Evolutionary conservation across 2,113 vertebrate genomes (phyloP), one percentile per base, ranked within the genome.

Genomic region (Platichthys stellatus): DNA sequence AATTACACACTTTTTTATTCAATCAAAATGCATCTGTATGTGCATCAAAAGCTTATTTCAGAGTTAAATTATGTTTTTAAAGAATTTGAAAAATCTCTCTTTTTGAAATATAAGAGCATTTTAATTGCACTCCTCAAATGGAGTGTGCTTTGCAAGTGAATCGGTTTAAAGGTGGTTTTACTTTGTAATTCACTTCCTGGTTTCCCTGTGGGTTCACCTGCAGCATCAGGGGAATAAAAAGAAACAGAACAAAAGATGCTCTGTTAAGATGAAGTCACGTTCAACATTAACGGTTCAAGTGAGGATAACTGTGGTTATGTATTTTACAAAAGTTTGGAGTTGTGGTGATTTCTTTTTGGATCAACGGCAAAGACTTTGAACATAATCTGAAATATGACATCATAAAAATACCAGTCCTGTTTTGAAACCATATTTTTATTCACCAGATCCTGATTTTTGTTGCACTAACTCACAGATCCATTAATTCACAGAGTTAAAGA

Each of bases 131-230:
- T 28, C 3, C 9, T 43, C 21, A 80, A 63, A 62, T 63, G 49
- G 3, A 64, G 18, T 24, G 13, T 51, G 7, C 53, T 64, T 20
- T 13, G 15, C 40, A 4, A 20, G 38, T 58, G 11, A 81, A 68
- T 76, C 1, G 45, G 40, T 72, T 64, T 63, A 59, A 28, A 66
- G 58, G 17, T 68, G 14, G 45, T 59, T 21, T 53, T 28, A 57
- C 63, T 56, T 10, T 35, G 58, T 61, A 23, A 72, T 71, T 71
- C 53, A 74, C 64, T 76, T 73, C 43, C 24, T 21, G 47, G 56
- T 70, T 82, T 58, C 24, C 14, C 47, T 38, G 4, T 28, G n/a
- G 14, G 61, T 61, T 66, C 31, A 72, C n/a, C 31, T 58, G 28
- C 74, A 76, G 66, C 40, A 61, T 31, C 20, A 57, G 56, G 53